A percentile compares a stretch with the other conserved stretches of the same genome.
phyloP scores from a whole-genome alignment of 2,113 vertebrate species.

The Cacatua alba region DNA sequence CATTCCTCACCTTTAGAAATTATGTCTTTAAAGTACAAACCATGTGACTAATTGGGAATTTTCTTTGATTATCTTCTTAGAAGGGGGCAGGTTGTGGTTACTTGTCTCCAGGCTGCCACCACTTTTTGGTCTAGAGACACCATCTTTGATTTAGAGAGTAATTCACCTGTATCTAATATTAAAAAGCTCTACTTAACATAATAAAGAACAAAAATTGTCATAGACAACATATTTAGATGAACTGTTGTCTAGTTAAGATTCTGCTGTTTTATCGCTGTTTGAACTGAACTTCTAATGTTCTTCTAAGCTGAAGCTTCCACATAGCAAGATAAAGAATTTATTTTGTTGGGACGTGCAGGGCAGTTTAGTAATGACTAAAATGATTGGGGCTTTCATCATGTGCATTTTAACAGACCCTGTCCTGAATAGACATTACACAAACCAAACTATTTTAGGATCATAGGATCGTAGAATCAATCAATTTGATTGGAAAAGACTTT shows the following conservation, averaged over 20 bases:
- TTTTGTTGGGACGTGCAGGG: neutral
- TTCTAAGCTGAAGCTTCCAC: neutral
- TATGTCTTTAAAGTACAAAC: neutral
- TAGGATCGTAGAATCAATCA: neutral
- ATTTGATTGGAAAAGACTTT: neutral
- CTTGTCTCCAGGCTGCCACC: neutral
- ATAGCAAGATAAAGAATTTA: neutral
- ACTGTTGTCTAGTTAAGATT: neutral
- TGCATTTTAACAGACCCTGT: neutral
- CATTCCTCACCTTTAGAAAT: constrained; percentile 2
- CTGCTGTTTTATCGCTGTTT: neutral
- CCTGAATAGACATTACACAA: neutral
- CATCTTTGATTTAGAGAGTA: neutral
- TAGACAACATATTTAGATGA: neutral
- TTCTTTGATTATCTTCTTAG: neutral
- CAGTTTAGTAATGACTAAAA: neutral
- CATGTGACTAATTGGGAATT: neutral
- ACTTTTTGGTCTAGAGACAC: neutral
- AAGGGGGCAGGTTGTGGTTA: neutral
- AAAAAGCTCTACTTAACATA: neutral
- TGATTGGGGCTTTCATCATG: neutral
- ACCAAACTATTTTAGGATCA: neutral
- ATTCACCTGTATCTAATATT: neutral
- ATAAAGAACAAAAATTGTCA: neutral
- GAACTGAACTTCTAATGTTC: neutral